Percentiles rank a stretch among this genome's conserved stretches.
Conservation (phyloP, 23 tunicate species). For the Diplosoma virens region DNA sequence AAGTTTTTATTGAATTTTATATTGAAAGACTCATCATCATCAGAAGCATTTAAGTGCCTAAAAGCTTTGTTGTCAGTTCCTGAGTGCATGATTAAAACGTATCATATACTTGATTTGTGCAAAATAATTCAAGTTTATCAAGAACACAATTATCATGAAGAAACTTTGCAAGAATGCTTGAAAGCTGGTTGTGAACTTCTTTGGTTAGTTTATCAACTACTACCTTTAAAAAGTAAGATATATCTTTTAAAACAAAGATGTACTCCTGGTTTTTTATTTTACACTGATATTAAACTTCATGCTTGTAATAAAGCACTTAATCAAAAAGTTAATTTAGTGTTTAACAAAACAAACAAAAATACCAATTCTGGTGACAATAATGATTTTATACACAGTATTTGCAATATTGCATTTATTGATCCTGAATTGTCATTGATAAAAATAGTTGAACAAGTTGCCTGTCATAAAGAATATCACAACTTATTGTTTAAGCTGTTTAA, state of each 20-base stretch:
- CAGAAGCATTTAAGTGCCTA: background rate
- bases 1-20: background rate
- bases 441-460: constrained; percentile 21
- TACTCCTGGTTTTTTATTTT: too few relatives aligned
- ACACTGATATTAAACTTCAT: background rate
- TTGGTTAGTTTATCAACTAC: background rate
- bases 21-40: background rate
- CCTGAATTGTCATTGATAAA: constrained; percentile 27
- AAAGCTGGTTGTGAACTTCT: background rate
- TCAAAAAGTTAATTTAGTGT: constrained; percentile 5
- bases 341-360: constrained; percentile 8
- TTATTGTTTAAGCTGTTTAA: background rate
- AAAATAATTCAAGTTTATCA: background rate
- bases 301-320: background rate
- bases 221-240: background rate
- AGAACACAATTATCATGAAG: too few relatives aligned
- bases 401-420: constrained; percentile 20
- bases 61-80: background rate
- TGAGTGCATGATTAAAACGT: constrained; percentile 1
- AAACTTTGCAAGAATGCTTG: too few relatives aligned
- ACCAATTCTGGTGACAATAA: background rate
- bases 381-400: background rate
- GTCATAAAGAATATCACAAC: constrained; percentile 31
- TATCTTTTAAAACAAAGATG: background rate
- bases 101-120: constrained; percentile 3